Evolutionary conservation across 2,113 vertebrate species (phyloP).

Genomic region (Caranx ignobilis): DNA sequence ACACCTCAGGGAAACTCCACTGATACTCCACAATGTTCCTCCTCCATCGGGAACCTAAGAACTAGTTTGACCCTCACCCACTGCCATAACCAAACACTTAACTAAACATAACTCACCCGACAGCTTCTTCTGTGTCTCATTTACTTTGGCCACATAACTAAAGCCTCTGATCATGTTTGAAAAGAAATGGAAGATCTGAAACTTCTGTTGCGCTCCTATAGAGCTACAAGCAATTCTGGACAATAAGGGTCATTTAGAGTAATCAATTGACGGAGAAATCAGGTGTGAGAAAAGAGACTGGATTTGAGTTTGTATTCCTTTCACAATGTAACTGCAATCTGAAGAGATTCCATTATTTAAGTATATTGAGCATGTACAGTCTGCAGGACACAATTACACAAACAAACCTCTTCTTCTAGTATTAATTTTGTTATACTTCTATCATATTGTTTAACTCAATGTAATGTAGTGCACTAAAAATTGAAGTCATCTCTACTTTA

Average conservation of each 20-base stretch:
- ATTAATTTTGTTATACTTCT: constrained; percentile 68
- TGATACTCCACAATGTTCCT: constrained; percentile 70
- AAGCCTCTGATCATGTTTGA: constrained; percentile 31
- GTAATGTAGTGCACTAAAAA: constrained; percentile 80
- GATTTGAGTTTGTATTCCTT: constrained; percentile 63
- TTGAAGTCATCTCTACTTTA: constrained; percentile 66
- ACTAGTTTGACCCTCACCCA: constrained; percentile 55
- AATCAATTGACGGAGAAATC: constrained; percentile 60
- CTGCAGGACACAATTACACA: constrained; percentile 69
- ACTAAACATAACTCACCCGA: constrained; percentile 35
- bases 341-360: constrained; percentile 76
- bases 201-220: constrained; percentile 60
- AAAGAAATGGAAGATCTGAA: constrained; percentile 48
- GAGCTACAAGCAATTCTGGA: constrained; percentile 55
- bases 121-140: constrained; percentile 51
- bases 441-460: constrained; percentile 72
- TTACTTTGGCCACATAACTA: constrained; percentile 44
- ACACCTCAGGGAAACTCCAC: constrained; percentile 85
- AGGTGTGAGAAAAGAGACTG: constrained; percentile 56
- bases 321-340: constrained; percentile 62
- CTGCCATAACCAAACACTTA: constrained; percentile 44
- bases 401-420: constrained; percentile 70
- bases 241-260: constrained; percentile 70
- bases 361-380: constrained; percentile 75
- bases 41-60: constrained; percentile 63